These are phyloP conservation scores for Drosophila guanche DNA, from an alignment of 1,140 invertebrate species.

Conservation along the genomic window DNA sequence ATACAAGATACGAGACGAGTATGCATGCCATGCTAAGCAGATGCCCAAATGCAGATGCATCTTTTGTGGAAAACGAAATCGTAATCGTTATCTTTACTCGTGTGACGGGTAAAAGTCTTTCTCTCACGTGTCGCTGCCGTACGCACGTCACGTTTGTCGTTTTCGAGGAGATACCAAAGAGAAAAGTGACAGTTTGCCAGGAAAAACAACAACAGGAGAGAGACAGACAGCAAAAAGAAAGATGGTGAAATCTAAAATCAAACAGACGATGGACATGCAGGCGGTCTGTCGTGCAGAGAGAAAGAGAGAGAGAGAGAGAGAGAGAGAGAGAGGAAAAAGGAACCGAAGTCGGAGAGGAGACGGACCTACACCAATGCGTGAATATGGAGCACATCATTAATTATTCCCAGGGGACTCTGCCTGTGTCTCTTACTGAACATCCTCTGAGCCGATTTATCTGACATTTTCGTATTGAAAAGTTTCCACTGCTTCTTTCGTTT, in stretches of 20 bases:
- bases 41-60: conserved; percentile 64
- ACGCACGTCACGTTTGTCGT: conserved; percentile 65
- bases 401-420: conserved; percentile 60
- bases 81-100: conserved; percentile 37
- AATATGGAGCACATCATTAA: conserved; percentile 83
- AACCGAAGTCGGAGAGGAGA: conserved; percentile 2
- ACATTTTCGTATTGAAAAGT: conserved; percentile 78
- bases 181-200: conserved; percentile 77
- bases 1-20: conserved; percentile 27
- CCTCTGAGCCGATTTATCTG: conserved; percentile 70
- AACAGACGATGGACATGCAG: conserved; percentile 67
- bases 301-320: conserved; percentile 17
- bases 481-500: conserved; percentile 27
- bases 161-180: conserved; percentile 33
- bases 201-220: conserved; percentile 6
- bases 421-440: conserved; percentile 21
- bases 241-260: conserved; percentile 61
- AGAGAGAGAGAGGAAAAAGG: not conserved
- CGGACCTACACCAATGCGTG: conserved; percentile 81
- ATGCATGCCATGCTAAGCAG: conserved; percentile 19
- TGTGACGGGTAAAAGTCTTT: conserved; percentile 70
- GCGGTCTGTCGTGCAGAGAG: conserved; percentile 41
- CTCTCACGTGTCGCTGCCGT: conserved; percentile 50
- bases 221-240: conserved; percentile 31
- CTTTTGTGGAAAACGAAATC: conserved; percentile 19